Evolutionary conservation across 1,140 invertebrate species (phyloP).

Genomic region (Episyrphus balteatus): DNA sequence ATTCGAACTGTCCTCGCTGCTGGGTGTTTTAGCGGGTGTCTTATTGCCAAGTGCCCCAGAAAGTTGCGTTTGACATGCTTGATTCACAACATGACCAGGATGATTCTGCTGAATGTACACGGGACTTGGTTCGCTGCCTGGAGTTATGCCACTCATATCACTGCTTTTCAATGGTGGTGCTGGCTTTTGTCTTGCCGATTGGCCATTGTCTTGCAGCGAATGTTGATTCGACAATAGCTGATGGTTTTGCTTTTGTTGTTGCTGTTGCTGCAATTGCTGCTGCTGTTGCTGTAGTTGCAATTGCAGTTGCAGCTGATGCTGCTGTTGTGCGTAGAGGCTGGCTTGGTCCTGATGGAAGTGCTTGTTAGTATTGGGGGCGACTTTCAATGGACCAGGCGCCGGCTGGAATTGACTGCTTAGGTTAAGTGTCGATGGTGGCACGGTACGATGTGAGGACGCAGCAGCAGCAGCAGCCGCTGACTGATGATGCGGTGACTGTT

Average conservation of each 20-base stretch:
- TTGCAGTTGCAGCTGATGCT: slow-evolving; percentile 25
- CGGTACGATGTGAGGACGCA: slow-evolving; percentile 18
- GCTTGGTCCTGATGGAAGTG: slow-evolving; percentile 7
- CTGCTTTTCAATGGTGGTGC: background rate
- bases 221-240: slow-evolving; percentile 17
- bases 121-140: slow-evolving; percentile 30
- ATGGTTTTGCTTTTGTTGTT: slow-evolving; percentile 15
- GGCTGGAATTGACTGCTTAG: slow-evolving; percentile 30
- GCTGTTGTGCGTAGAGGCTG: slow-evolving; percentile 17
- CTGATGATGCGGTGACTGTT: slow-evolving; percentile 14
- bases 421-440: slow-evolving; percentile 28
- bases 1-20: slow-evolving; percentile 29
- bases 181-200: slow-evolving; percentile 20
- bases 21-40: slow-evolving; percentile 9
- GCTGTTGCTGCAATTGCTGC: slow-evolving; percentile 16
- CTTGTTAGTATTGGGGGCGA: slow-evolving; percentile 17
- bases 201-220: slow-evolving; percentile 27
- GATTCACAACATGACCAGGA: slow-evolving; percentile 34
- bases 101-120: slow-evolving; percentile 37
- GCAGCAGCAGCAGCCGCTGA: background rate
- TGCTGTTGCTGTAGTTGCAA: slow-evolving; percentile 12
- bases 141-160: slow-evolving; percentile 18
- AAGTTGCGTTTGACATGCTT: slow-evolving; percentile 35
- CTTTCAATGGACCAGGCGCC: slow-evolving; percentile 22
- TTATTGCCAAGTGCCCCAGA: slow-evolving; percentile 17